Evolutionary conservation across 2,113 vertebrate genomes (phyloP).

Genomic region (Cyprinus carpio): DNA sequence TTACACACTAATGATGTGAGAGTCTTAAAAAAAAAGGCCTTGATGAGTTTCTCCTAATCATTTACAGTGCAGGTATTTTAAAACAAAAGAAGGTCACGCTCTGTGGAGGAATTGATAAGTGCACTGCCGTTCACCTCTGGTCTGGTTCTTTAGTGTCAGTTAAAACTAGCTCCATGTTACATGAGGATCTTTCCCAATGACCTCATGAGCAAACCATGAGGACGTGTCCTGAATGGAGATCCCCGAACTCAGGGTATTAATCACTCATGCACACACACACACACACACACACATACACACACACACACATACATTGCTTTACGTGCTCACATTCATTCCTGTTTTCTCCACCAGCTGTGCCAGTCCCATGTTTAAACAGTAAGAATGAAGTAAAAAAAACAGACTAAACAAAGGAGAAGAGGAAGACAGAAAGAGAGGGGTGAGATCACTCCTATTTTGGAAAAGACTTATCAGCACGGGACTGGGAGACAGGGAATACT

Average conservation of each 20-base stretch:
- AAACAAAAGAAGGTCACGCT: neutral
- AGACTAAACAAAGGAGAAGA: conserved; percentile 57
- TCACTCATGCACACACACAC: conserved; percentile 56
- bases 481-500: conserved; percentile 39
- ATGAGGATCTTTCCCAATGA: conserved; percentile 75
- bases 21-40: neutral
- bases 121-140: conserved; percentile 46
- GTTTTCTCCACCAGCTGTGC: conserved; percentile 35
- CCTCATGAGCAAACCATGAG: conserved; percentile 75
- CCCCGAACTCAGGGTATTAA: conserved; percentile 76
- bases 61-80: conserved; percentile 12
- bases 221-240: conserved; percentile 74
- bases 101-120: conserved; percentile 10
- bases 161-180: conserved; percentile 61
- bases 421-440: conserved; percentile 31
- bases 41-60: neutral
- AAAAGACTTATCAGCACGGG: conserved; percentile 56
- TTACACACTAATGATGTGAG: conserved; percentile 28
- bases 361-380: conserved; percentile 40
- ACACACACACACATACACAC: conserved; percentile 49
- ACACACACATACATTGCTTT: conserved; percentile 24
- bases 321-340: conserved; percentile 14
- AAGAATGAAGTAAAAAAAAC: conserved; percentile 38
- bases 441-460: conserved; percentile 60
- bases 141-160: conserved; percentile 41